Evolutionary conservation across 2,113 vertebrate genomes (phyloP).

Genomic region (Pedetes capensis): DNA sequence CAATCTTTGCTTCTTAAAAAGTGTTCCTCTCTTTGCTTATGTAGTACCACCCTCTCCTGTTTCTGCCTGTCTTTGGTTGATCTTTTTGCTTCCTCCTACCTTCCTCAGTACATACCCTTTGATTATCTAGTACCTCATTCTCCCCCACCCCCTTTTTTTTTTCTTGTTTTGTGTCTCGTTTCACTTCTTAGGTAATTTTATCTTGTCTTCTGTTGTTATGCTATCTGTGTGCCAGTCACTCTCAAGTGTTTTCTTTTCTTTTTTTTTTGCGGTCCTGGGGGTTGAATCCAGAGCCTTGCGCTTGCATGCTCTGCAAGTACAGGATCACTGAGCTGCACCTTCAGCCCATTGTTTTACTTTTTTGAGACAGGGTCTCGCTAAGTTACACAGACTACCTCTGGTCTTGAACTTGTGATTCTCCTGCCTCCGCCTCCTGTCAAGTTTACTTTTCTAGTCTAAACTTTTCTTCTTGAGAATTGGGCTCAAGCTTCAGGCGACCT

Average conservation of each 20-base stretch:
- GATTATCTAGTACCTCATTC: neutral
- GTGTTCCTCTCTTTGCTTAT: neutral
- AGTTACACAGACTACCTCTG: too few species aligned
- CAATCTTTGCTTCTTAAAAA: neutral
- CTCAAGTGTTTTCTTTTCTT: too few species aligned
- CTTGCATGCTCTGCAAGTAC: too few species aligned
- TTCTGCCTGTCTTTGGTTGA: neutral
- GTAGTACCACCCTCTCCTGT: neutral
- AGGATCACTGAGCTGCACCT: too few species aligned
- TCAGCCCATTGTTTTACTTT: too few species aligned
- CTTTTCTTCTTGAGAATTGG: neutral
- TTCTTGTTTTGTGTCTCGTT: neutral
- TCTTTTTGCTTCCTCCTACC: neutral
- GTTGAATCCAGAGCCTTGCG: too few species aligned
- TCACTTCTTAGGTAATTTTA: conserved; percentile 36
- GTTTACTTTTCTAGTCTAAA: neutral
- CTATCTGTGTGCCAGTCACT: neutral
- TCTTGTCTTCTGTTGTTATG: neutral
- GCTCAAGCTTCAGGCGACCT: neutral
- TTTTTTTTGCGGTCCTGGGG: too few species aligned
- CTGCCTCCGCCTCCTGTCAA: too few species aligned
- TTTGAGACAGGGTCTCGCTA: too few species aligned
- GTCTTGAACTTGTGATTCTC: too few species aligned
- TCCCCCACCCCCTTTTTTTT: too few species aligned
- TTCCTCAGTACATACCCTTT: neutral